Evolutionary conservation across 2,888 invertebrate species (phyloP).

Genomic region (Zygaena filipendulae): DNA sequence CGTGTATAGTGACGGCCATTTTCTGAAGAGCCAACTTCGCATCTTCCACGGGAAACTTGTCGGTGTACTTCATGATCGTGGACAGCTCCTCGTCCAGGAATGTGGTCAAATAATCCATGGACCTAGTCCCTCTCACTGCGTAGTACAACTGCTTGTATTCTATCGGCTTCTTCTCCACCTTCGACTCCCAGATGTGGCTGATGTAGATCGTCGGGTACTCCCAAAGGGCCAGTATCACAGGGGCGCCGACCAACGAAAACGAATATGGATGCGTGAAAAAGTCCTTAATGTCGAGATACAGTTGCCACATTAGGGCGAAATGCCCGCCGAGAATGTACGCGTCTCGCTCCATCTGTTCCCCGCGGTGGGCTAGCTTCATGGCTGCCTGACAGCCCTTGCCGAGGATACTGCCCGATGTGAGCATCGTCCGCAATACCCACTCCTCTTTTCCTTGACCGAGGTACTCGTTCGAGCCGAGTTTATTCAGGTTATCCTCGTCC

Average conservation of each 20-base stretch:
- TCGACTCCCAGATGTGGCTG: conserved; percentile 39
- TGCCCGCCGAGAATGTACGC: conserved; percentile 53
- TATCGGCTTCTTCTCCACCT: conserved; percentile 33
- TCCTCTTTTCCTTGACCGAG: conserved; percentile 52
- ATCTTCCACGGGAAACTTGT: conserved; percentile 43
- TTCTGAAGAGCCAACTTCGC: conserved; percentile 44
- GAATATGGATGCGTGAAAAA: conserved; percentile 51
- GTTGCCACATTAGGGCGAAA: conserved; percentile 51
- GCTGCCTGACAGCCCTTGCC: conserved; percentile 56
- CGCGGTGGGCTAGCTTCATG: conserved; percentile 42
- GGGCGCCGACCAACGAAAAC: conserved; percentile 48
- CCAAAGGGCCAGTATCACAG: conserved; percentile 46
- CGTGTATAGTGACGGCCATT: conserved; percentile 48
- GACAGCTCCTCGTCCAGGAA: conserved; percentile 44
- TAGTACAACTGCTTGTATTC: conserved; percentile 47
- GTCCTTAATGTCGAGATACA: conserved; percentile 52
- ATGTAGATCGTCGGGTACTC: conserved; percentile 51
- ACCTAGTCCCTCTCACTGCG: conserved; percentile 41
- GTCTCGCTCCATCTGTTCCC: conserved; percentile 34
- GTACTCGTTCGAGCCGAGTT: conserved; percentile 44
- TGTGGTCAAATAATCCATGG: conserved; percentile 40
- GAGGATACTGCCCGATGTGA: conserved; percentile 48
- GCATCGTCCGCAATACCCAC: conserved; percentile 47
- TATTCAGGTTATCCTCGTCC: conserved; percentile 40
- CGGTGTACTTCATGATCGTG: conserved; percentile 34